These are phyloP conservation scores for Dolichopus griseipennis DNA, from an alignment of 2,888 invertebrate genomes.

Conservation along the genomic window DNA sequence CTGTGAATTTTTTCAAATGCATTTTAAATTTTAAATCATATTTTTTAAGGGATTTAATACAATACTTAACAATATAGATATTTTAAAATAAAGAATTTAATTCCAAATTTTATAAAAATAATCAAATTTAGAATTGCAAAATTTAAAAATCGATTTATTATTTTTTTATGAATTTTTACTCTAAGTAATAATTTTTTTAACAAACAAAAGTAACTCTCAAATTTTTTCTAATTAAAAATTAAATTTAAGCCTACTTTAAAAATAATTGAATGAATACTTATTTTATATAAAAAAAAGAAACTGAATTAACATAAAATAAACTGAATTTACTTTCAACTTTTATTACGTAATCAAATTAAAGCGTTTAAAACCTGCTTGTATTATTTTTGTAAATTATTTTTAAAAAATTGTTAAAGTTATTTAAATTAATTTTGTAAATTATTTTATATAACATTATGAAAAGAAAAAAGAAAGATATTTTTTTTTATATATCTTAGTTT, in stretches of 20 bases:
- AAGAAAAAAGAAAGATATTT: too few relatives aligned
- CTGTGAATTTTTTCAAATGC: too few relatives aligned
- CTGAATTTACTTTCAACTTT: constrained; percentile 9
- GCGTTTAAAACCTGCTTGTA: constrained; percentile 9
- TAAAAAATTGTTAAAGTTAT: neutral
- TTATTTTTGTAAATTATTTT: constrained; percentile 8
- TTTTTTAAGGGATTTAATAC: too few relatives aligned
- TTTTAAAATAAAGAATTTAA: too few relatives aligned
- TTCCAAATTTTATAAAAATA: too few relatives aligned
- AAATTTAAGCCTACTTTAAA: neutral
- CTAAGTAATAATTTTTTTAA: too few relatives aligned
- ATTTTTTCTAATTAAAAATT: neutral
- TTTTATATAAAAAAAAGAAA: neutral
- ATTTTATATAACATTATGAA: neutral
- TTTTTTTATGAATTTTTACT: too few relatives aligned
- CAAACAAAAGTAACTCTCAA: too few relatives aligned
- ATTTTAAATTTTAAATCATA: too few relatives aligned
- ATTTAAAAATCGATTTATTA: too few relatives aligned
- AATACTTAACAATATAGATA: too few relatives aligned
- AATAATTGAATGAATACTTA: neutral
- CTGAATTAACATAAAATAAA: neutral
- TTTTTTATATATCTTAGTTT: constrained; percentile 14
- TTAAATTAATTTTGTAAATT: neutral
- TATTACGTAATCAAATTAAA: constrained; percentile 17
- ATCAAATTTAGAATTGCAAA: too few relatives aligned